Base-by-base conservation (phyloP, 2,113 vertebrate species). In the Prochilodus magdalenae region DNA sequence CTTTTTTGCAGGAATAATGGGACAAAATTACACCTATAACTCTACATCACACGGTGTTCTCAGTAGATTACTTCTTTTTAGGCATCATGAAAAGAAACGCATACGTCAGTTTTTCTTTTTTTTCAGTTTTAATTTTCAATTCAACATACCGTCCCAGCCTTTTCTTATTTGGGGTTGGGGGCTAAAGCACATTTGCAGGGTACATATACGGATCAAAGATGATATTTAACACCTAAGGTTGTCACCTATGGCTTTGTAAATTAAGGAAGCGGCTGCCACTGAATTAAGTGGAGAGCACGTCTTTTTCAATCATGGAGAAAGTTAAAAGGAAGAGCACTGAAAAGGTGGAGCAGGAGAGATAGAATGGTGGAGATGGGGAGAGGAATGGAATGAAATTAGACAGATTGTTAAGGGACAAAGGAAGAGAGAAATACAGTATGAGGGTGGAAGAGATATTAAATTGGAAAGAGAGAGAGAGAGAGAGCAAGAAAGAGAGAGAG, bases 251-350 rank as follows among this genome's bases (percentile, higher is more conserved):
- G 33, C 66, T 70, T 44, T 44, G 18, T 44, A 22, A 12, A 40
- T 22, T n/a, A 33, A 66, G 63, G 27, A 66, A 29, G 33, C 30
- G 26, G 22, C 57, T 60, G n/a, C 10, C 57, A 44, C 36, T 5
- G 66, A 24, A 44, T 69, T 69, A 69, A 36, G 30, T 8, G 33
- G 30, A 69, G 30, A 22, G 33, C 20, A 22, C 40, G 65, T 69
- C 65, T 40, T 69, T 69, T 69, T 69, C 65, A 69, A 69, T 36
- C 20, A 69, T 33, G 15, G 63, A 66, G 29, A 66, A 29, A 44
- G 22, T 70, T n/a, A 70, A 70, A 60, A 60, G 57, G 57, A 60
- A 44, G 11, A 44, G 20, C 44, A 13, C 16, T 33, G 63, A 66
- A 66, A 27, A 63, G 60, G 18, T 2, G 53, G 20, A 22, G 20